A percentile compares a stretch with the other conserved stretches of the same genome.
Evolutionary conservation across 2,888 invertebrate genomes (phyloP).

Genomic region (Drosophila anomelani): DNA sequence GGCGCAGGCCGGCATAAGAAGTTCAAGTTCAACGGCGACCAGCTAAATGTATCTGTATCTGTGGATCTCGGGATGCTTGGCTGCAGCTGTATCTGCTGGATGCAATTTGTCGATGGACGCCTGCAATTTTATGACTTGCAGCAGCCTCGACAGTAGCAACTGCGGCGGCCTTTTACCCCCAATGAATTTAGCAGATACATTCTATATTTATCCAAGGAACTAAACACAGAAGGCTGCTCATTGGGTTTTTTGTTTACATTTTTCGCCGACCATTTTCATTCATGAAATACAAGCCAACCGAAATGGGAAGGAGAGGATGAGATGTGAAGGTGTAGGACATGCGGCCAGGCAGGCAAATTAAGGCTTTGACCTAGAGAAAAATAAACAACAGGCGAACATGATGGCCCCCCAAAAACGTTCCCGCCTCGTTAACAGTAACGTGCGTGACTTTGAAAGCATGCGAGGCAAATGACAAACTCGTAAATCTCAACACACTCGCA

Average conservation of each 20-base stretch:
- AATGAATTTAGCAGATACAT: slow-evolving; percentile 63
- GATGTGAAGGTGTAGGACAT: slow-evolving; percentile 23
- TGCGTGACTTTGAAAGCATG: slow-evolving; percentile 77
- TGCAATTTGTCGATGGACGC: slow-evolving; percentile 72
- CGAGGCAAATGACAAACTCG: slow-evolving; percentile 73
- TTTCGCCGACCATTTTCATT: slow-evolving; percentile 60
- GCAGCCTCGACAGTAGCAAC: slow-evolving; percentile 7
- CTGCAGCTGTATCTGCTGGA: slow-evolving; percentile 53
- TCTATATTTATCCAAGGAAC: slow-evolving; percentile 41
- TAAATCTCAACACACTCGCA: slow-evolving; percentile 56
- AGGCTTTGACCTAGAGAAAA: slow-evolving; percentile 80
- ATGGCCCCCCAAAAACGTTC: slow-evolving; percentile 32
- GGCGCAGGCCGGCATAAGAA: slow-evolving; percentile 55
- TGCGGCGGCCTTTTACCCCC: slow-evolving; percentile 55
- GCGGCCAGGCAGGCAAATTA: slow-evolving; percentile 69
- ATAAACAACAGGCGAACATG: slow-evolving; percentile 57
- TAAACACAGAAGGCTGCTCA: slow-evolving; percentile 14
- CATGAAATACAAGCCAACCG: slow-evolving; percentile 64
- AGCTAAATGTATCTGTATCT: slow-evolving; percentile 47
- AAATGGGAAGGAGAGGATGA: neutral
- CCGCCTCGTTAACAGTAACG: slow-evolving; percentile 62
- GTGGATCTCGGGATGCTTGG: slow-evolving; percentile 42
- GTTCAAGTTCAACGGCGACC: slow-evolving; percentile 73
- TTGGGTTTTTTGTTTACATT: slow-evolving; percentile 35
- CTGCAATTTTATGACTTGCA: slow-evolving; percentile 66